Conservation (phyloP, 2,797 vertebrate species). For the Gallirallus australis region DNA sequence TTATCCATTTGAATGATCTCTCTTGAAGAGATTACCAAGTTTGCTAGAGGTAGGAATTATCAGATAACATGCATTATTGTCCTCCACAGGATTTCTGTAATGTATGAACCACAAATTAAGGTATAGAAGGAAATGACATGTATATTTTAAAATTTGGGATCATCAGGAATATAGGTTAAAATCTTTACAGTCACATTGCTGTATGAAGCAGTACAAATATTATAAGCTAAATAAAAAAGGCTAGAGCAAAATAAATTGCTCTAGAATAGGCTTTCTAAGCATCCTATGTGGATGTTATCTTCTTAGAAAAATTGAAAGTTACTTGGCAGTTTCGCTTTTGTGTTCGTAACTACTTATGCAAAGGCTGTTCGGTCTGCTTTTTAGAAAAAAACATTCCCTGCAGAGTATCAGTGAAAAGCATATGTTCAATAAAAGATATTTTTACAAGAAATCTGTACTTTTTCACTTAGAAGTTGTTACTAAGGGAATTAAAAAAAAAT, state of each 20-base stretch:
- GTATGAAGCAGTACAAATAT: neutral
- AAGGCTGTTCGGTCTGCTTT: neutral
- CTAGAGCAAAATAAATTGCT: neutral
- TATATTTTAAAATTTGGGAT: neutral
- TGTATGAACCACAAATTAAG: neutral
- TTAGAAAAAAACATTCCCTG: conserved; percentile 17
- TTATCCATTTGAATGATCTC: neutral
- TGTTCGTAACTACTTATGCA: neutral
- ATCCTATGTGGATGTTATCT: neutral
- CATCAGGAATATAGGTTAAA: neutral
- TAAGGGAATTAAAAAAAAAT: neutral
- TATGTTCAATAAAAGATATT: conserved; percentile 33
- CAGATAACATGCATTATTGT: neutral
- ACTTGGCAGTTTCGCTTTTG: neutral
- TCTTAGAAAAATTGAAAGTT: neutral
- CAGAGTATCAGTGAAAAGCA: conserved; percentile 61
- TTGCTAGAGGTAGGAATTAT: neutral
- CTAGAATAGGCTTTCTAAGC: neutral
- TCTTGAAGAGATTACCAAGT: neutral
- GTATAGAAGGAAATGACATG: neutral
- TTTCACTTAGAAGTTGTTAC: conserved; percentile 32
- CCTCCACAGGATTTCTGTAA: neutral
- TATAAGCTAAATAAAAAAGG: neutral
- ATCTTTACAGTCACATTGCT: neutral
- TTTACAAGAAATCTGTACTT: conserved; percentile 8